phyloP scores from a whole-genome alignment of 2,797 vertebrate genomes.

The Lycodopsis pacificus region DNA sequence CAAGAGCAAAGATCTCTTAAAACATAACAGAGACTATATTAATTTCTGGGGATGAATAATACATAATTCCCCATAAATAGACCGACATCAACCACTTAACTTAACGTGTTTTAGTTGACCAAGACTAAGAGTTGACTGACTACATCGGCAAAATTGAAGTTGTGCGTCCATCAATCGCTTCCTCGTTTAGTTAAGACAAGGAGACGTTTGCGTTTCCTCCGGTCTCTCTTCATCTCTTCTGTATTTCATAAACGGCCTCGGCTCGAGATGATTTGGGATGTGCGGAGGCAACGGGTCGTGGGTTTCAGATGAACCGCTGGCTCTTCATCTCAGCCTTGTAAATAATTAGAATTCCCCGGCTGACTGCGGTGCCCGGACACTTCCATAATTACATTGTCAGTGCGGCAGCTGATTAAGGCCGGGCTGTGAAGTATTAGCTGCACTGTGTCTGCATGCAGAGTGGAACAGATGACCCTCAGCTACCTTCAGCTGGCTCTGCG shows the following conservation, averaged over 20 bases:
- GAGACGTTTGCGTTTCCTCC: not conserved
- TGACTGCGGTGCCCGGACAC: conserved; percentile 76
- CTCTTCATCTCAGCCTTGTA: conserved; percentile 67
- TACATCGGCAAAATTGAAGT: not conserved
- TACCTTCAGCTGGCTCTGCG: conserved; percentile 45
- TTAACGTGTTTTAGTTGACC: not conserved
- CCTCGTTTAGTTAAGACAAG: not conserved
- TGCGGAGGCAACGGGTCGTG: conserved; percentile 16
- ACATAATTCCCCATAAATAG: no score
- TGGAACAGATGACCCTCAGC: conserved; percentile 59
- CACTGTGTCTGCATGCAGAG: conserved; percentile 73
- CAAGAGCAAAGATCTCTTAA: no score
- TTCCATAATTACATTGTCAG: conserved; percentile 87
- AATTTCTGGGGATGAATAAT: not conserved
- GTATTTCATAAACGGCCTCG: conserved; percentile 35
- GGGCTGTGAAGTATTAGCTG: conserved; percentile 78
- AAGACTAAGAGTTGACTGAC: not conserved
- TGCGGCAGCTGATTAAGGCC: conserved; percentile 77
- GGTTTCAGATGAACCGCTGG: conserved; percentile 56
- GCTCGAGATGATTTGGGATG: conserved; percentile 36
- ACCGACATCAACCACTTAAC: no score
- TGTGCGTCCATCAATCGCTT: not conserved
- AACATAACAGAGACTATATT: no score
- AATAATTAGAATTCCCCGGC: conserved; percentile 82
- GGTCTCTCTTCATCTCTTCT: not conserved